Conservation (phyloP, 1,140 invertebrate genomes). For the Caenorhabditis latens region DNA sequence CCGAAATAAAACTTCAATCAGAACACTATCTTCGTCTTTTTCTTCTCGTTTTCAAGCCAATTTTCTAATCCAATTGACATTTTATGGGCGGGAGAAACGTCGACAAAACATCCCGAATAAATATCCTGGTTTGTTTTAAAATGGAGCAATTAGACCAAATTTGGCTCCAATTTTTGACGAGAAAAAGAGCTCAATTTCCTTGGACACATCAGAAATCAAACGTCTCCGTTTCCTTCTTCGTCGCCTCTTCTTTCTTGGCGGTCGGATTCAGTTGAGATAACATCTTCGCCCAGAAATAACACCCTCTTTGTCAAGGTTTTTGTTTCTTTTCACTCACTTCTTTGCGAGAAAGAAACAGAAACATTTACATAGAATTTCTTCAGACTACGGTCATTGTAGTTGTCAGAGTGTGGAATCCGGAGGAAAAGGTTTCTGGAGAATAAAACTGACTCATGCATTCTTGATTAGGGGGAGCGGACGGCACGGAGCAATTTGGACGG, state of each 20-base stretch:
- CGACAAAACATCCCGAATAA: background rate
- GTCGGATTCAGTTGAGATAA: background rate
- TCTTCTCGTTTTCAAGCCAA: background rate
- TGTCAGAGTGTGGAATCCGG: background rate
- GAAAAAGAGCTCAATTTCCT: background rate
- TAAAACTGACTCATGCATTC: slow-evolving; percentile 13
- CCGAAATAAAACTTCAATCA: background rate
- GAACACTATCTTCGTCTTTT: background rate
- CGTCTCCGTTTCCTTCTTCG: background rate
- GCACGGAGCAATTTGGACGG: background rate
- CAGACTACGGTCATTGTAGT: no score
- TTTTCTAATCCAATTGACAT: background rate
- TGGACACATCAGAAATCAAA: background rate
- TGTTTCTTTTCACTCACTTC: background rate
- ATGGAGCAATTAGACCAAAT: background rate
- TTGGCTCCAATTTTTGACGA: background rate
- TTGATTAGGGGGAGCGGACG: background rate
- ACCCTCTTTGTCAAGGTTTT: background rate
- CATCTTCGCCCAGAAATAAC: background rate
- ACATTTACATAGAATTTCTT: background rate
- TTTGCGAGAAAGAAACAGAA: background rate
- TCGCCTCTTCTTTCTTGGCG: no score
- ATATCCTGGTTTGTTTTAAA: background rate
- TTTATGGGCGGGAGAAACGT: background rate
- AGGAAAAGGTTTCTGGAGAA: background rate